A percentile compares a stretch with the other conserved stretches of the same genome.
phyloP scores from a whole-genome alignment of 2,113 vertebrate species.

The Semnopithecus entellus region DNA sequence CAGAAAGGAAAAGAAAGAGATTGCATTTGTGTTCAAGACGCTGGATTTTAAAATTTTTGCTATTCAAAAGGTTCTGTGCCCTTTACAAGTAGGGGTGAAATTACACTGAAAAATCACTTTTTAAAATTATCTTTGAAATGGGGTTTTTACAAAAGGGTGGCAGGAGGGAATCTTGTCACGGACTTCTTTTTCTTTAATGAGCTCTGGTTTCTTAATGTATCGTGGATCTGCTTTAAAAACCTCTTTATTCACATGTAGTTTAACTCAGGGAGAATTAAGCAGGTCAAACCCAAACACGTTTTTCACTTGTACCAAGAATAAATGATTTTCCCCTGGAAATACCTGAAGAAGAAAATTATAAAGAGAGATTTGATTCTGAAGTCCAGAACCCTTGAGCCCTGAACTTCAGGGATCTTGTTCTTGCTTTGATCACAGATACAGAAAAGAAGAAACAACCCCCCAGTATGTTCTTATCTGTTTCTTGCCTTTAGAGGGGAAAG shows the following conservation, averaged over 20 bases:
- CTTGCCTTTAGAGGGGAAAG: constrained; percentile 33
- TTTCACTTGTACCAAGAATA: constrained; percentile 51
- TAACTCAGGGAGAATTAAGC: constrained; percentile 66
- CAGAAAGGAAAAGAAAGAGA: neutral
- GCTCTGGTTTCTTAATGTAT: constrained; percentile 45
- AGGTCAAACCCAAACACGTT: constrained; percentile 59
- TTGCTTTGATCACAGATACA: constrained; percentile 57
- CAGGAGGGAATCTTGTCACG: constrained; percentile 19
- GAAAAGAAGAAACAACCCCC: constrained; percentile 18
- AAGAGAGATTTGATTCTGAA: constrained; percentile 53
- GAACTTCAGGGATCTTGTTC: constrained; percentile 24
- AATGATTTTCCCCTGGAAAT: constrained; percentile 51
- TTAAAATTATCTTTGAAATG: constrained; percentile 10
- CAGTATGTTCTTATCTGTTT: neutral
- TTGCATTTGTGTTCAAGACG: constrained; percentile 7
- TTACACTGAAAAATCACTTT: constrained; percentile 39
- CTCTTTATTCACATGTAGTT: constrained; percentile 54
- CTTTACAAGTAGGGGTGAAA: constrained; percentile 2
- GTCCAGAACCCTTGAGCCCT: neutral
- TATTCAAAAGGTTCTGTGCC: neutral
- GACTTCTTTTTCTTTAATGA: constrained; percentile 42
- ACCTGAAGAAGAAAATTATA: constrained; percentile 50
- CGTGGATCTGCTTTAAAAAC: neutral
- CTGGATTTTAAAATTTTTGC: neutral
- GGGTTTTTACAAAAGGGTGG: neutral